These are phyloP conservation scores for Equus przewalskii DNA, from an alignment of 2,113 vertebrate genomes.

Conservation along the genomic window DNA sequence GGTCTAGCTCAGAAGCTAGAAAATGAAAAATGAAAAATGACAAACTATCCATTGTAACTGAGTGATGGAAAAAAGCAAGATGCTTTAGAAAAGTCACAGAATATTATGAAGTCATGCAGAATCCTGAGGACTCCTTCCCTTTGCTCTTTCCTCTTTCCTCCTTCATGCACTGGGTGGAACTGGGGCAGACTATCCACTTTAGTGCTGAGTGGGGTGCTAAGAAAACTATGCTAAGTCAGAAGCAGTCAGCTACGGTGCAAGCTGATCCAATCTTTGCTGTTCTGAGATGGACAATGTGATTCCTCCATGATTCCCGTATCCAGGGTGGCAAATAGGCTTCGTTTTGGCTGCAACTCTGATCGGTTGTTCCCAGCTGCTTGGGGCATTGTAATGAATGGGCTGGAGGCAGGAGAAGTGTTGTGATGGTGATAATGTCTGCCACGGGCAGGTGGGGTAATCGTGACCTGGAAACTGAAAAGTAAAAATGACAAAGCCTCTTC, in stretches of 20 bases:
- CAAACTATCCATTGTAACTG: neutral
- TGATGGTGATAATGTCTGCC: neutral
- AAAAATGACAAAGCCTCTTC: neutral
- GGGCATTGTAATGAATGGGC: neutral
- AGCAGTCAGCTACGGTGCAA: neutral
- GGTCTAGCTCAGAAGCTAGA: constrained; percentile 28
- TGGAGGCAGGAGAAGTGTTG: neutral
- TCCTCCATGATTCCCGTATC: neutral
- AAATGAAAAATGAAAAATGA: constrained; percentile 38
- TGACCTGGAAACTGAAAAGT: neutral
- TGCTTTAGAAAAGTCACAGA: neutral
- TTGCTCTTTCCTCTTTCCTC: neutral
- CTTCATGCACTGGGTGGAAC: neutral
- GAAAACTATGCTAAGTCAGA: neutral
- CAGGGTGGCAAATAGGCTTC: neutral
- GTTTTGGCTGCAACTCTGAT: neutral
- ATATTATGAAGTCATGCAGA: neutral
- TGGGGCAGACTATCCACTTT: neutral
- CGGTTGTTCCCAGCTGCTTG: neutral
- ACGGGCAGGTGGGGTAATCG: neutral
- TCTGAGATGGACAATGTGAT: neutral
- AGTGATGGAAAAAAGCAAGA: constrained; percentile 18
- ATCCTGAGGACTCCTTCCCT: neutral
- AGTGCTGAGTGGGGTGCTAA: neutral
- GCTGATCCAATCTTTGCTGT: neutral